Evolutionary conservation across 1,140 invertebrate species (phyloP).

Genomic region (Hyles euphorbiae): DNA sequence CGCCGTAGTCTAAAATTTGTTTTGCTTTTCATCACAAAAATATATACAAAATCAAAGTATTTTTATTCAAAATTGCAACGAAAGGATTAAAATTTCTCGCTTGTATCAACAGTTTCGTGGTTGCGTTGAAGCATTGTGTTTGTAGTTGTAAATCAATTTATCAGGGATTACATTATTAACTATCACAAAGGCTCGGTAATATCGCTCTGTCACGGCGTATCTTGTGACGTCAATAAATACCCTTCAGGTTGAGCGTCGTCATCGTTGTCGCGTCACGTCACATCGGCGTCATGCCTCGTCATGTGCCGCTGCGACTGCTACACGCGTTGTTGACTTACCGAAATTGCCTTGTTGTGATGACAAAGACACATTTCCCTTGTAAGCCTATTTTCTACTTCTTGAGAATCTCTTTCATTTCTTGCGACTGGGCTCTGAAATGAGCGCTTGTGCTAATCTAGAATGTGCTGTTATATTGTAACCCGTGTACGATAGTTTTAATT

Average conservation of each 20-base stretch:
- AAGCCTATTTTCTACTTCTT: conserved; percentile 20
- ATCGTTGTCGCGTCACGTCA: conserved; percentile 29
- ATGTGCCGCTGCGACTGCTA: conserved; percentile 19
- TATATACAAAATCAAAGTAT: too few relatives aligned
- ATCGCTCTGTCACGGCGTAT: conserved; percentile 13
- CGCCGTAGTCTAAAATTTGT: too few relatives aligned
- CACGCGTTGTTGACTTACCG: conserved; percentile 35
- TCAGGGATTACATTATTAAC: not conserved
- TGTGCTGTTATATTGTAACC: too few relatives aligned
- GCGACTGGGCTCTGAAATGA: conserved; percentile 11
- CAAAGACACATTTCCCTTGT: conserved; percentile 19
- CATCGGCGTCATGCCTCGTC: conserved; percentile 29
- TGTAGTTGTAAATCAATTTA: not conserved
- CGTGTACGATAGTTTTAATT: too few relatives aligned
- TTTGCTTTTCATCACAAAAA: too few relatives aligned
- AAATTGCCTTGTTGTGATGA: conserved; percentile 38
- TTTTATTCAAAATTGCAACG: too few relatives aligned
- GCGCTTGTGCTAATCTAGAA: not conserved
- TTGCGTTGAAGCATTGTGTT: not conserved
- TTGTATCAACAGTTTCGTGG: too few relatives aligned
- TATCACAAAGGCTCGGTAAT: not conserved
- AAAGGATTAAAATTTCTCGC: too few relatives aligned
- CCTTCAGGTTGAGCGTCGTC: conserved; percentile 24
- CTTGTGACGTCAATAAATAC: conserved; percentile 44
- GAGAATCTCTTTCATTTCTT: conserved; percentile 18